Conservation (phyloP, 2,113 vertebrate genomes). For the Phyllostomus hastatus region DNA sequence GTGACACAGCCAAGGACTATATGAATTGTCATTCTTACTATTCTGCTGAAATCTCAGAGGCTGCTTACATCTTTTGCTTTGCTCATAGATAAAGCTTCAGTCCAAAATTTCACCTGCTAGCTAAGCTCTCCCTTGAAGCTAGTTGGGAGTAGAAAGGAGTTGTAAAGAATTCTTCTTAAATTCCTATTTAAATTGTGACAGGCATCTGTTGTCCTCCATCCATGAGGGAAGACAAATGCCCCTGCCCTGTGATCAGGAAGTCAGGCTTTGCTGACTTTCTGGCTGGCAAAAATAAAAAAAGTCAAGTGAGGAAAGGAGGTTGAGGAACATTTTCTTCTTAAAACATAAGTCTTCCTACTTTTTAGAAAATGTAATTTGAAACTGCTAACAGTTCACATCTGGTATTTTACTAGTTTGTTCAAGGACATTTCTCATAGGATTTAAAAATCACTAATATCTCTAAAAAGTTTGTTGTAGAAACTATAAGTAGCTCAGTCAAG, state of each 20-base stretch:
- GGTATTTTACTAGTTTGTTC: slow-evolving; percentile 25
- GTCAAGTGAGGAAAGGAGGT: not conserved
- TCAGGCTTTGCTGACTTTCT: not conserved
- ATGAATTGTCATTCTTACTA: not conserved
- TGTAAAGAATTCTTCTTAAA: not conserved
- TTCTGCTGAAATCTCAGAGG: not conserved
- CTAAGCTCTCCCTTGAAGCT: not conserved
- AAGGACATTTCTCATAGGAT: not conserved
- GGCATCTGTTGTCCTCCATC: not conserved
- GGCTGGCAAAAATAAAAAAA: slow-evolving; percentile 27
- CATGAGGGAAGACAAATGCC: not conserved
- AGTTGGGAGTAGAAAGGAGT: not conserved
- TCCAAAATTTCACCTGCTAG: not conserved
- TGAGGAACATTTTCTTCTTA: not conserved
- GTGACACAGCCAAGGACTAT: not conserved
- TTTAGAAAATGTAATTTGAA: slow-evolving; percentile 47
- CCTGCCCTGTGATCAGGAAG: not conserved
- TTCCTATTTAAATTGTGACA: not conserved
- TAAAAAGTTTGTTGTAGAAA: not conserved
- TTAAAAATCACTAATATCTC: not conserved
- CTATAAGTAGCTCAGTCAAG: not conserved
- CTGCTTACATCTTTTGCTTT: not conserved
- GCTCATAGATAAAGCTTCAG: not conserved
- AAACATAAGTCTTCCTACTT: not conserved
- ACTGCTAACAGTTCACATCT: not conserved